Base-by-base conservation (phyloP, 2,113 vertebrate genomes). In the Apaloderma vittatum region DNA sequence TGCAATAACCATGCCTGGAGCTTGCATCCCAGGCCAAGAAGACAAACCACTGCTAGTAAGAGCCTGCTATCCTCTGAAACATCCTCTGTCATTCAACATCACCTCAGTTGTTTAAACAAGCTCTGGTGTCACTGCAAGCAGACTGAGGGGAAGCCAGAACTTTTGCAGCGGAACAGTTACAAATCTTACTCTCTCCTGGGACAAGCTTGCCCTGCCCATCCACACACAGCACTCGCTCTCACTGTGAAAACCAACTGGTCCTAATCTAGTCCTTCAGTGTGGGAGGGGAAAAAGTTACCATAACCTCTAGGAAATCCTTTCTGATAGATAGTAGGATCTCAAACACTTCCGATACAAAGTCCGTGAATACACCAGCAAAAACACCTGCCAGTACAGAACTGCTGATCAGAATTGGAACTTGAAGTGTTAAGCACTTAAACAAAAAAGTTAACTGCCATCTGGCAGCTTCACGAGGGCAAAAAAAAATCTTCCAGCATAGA, bases 71-170 rank as follows among this genome's bases (percentile, higher is more conserved):
- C 11, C 86, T 75, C 29, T 55, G 51, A 67, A 78, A 34, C 4
- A 29, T 7, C 66, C 12, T 57, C 29, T 23, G 4, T 23, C 0
- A 0, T 57, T 76, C 4, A 30, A 8, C 34, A 54, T 8, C 45
- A 34, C 8, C 29, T 1, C 34, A 7, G 3, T 51, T 71, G 22
- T 48, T 74, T 58, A 65, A 58, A 49, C 58, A 43, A 52, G 40
- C 8, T 49, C 22, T 20, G 26, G 9, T n/a, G 16, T 11, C n/a
- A 71, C 68, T 93, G 32, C 59, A 54, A 48, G 49, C 3, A 62
- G 27, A 22, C 15, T 45, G 43, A 46, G 23, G 4, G 10, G 23
- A 37, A 93, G n/a, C 17, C 74, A 74, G 37, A 93, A 16, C 23
- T 92, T 86, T 15, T 66, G 23, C 15, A 76, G 48, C 26, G 66